phyloP scores from a whole-genome alignment of 2,888 invertebrate species.

The Apocheima hispidaria region DNA sequence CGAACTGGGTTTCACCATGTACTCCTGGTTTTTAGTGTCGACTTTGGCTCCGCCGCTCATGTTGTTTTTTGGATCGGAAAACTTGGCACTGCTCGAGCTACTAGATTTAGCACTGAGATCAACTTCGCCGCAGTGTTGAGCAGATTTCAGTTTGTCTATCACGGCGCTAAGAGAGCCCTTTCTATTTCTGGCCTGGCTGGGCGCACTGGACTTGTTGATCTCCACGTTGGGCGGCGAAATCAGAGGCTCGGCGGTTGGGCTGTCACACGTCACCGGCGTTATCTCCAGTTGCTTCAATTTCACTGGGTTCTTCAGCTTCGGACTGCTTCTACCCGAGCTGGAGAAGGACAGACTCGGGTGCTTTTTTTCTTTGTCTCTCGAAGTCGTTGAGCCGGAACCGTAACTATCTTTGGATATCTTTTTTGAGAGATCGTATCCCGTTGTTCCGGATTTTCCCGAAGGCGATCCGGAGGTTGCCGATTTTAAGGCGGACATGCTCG shows the following conservation, averaged over 20 bases:
- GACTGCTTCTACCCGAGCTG: conserved; percentile 87
- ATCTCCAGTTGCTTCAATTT: conserved; percentile 90
- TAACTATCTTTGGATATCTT: conserved; percentile 84
- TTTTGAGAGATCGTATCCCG: conserved; percentile 84
- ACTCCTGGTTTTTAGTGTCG: conserved; percentile 91
- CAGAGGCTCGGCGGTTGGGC: conserved; percentile 74
- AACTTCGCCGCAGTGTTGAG: conserved; percentile 88
- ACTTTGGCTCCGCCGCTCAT: conserved; percentile 70
- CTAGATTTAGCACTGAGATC: conserved; percentile 80
- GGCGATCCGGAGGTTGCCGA: conserved; percentile 91
- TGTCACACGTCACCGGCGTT: conserved; percentile 83
- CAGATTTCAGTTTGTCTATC: conserved; percentile 94
- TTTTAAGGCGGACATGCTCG: conserved; percentile 95
- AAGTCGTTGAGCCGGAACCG: conserved; percentile 70
- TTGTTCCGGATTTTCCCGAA: conserved; percentile 86
- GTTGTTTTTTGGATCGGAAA: conserved; percentile 81
- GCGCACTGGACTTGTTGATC: conserved; percentile 86
- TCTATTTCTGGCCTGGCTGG: conserved; percentile 88
- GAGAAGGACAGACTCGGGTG: conserved; percentile 82
- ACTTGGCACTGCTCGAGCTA: conserved; percentile 73
- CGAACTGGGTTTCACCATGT: conserved; percentile 95
- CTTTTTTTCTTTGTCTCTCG: conserved; percentile 86
- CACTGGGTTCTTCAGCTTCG: conserved; percentile 88
- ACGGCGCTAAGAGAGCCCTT: conserved; percentile 93
- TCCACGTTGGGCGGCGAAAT: conserved; percentile 85